A percentile compares a stretch with the other conserved stretches of the same genome.
Conservation (phyloP, 1,140 invertebrate species). For the Frieseomelitta varia region DNA sequence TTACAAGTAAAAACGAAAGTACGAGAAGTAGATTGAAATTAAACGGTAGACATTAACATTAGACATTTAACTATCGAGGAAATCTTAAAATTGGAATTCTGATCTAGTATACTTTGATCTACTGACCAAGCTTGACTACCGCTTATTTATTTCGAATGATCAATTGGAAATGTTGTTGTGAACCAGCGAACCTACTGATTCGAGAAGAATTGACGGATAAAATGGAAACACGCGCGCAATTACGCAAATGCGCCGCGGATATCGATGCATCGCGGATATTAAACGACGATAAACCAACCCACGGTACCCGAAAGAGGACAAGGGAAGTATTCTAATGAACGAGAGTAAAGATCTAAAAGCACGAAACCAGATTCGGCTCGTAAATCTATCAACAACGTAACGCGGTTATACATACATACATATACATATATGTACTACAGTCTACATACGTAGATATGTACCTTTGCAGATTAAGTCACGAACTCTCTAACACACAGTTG, state of each 20-base stretch:
- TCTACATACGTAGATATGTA: constrained; percentile 43
- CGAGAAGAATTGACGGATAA: constrained; percentile 14
- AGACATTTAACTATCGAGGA: not conserved
- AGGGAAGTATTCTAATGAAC: not conserved
- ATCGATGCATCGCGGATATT: constrained; percentile 44
- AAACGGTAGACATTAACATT: not conserved
- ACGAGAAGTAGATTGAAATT: not conserved
- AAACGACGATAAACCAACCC: constrained; percentile 24
- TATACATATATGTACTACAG: too few relatives aligned
- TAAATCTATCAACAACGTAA: constrained; percentile 63
- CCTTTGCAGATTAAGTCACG: constrained; percentile 72
- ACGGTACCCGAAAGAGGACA: constrained; percentile 3
- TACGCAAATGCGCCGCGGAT: constrained; percentile 47
- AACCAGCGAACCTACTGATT: not conserved
- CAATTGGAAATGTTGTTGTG: not conserved
- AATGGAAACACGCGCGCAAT: constrained; percentile 43
- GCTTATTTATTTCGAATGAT: constrained; percentile 20
- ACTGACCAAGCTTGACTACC: too few relatives aligned
- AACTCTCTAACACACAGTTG: constrained; percentile 39
- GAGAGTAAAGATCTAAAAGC: constrained; percentile 33
- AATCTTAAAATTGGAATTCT: not conserved
- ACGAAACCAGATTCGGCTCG: constrained; percentile 45
- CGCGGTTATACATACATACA: constrained; percentile 30
- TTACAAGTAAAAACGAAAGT: not conserved
- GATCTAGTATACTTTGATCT: not conserved